Conservation (phyloP, 2,888 invertebrate species). For the Mycogona germanica region DNA sequence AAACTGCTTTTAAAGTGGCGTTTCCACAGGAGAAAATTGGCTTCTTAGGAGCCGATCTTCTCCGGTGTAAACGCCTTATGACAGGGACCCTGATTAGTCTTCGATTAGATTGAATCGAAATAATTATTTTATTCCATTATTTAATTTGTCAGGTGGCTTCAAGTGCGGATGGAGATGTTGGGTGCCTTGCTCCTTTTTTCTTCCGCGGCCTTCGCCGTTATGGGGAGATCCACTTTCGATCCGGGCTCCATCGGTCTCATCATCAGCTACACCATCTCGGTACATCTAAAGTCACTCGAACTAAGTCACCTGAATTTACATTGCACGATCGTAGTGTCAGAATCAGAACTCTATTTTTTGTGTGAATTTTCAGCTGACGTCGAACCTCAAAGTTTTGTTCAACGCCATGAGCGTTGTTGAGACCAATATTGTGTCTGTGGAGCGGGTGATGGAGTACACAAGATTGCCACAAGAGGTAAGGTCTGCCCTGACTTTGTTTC, state of each 20-base stretch:
- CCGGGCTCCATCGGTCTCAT: slow-evolving; percentile 58
- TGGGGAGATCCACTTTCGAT: slow-evolving; percentile 31
- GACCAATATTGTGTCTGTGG: slow-evolving; percentile 43
- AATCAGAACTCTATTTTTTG: too few species aligned
- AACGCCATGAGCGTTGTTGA: slow-evolving; percentile 42
- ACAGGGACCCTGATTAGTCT: too few species aligned
- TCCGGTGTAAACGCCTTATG: too few species aligned
- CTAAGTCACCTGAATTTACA: too few species aligned
- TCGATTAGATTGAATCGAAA: too few species aligned
- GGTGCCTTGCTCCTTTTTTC: slow-evolving; percentile 45
- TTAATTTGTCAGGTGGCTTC: slow-evolving; percentile 35
- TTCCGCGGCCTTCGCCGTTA: slow-evolving; percentile 44
- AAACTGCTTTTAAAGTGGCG: too few species aligned
- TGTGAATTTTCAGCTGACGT: slow-evolving; percentile 33
- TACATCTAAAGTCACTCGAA: too few species aligned
- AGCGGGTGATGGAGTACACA: slow-evolving; percentile 41
- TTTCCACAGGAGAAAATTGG: too few species aligned
- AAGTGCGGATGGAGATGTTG: slow-evolving; percentile 39
- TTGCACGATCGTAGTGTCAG: too few species aligned
- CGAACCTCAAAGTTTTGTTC: slow-evolving; percentile 41
- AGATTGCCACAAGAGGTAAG: slow-evolving; percentile 9
- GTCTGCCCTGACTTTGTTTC: background rate
- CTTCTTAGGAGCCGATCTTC: too few species aligned
- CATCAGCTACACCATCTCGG: slow-evolving; percentile 48
- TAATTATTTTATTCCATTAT: too few species aligned